phyloP scores from a whole-genome alignment of 1,140 invertebrate species.

The Mycetomoellerius zeteki region DNA sequence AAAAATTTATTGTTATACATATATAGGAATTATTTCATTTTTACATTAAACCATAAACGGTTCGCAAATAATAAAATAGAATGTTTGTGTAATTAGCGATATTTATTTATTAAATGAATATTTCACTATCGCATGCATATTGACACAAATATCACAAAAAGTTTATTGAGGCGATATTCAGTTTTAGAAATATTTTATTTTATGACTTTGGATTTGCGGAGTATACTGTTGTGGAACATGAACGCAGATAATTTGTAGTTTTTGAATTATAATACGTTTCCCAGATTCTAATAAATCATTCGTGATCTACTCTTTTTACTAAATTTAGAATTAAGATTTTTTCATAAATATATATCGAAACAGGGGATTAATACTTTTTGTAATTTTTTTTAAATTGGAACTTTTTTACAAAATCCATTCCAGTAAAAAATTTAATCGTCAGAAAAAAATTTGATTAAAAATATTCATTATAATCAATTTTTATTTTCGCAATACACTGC shows the following conservation, averaged over 20 bases:
- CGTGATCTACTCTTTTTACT: no score
- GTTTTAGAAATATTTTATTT: background rate
- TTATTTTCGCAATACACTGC: background rate
- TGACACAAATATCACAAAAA: background rate
- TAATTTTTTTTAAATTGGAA: background rate
- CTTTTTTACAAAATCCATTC: background rate
- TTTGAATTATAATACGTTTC: background rate
- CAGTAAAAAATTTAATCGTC: background rate
- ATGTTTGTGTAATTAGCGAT: background rate
- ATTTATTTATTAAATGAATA: constrained; percentile 13
- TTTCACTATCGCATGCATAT: background rate
- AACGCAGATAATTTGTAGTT: no score
- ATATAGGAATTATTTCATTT: background rate
- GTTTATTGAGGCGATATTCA: background rate
- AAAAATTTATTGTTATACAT: constrained; percentile 7
- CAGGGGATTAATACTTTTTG: background rate
- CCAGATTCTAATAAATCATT: background rate
- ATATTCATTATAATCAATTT: background rate
- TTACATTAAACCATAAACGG: background rate
- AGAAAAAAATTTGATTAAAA: background rate
- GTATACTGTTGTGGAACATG: background rate
- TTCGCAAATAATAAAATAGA: background rate
- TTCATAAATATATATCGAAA: background rate
- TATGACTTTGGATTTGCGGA: background rate
- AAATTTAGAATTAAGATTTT: background rate